phyloP scores from a whole-genome alignment of 2,113 vertebrate genomes.

The Misgurnus anguillicaudatus region DNA sequence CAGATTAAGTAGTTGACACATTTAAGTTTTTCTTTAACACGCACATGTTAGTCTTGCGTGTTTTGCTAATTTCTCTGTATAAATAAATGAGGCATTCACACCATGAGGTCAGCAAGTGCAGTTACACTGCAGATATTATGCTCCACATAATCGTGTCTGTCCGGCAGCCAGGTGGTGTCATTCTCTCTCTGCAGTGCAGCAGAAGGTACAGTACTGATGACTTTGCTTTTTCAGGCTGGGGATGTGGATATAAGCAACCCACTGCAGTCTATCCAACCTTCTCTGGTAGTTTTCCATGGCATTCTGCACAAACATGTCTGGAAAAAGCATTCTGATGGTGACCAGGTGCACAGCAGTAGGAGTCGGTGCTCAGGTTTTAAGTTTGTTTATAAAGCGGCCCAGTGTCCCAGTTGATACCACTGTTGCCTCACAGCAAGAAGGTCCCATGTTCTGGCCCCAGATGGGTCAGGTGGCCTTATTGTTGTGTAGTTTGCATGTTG shows the following conservation, averaged over 20 bases:
- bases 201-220: not conserved
- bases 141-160: not conserved
- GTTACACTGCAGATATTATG: conserved; percentile 30
- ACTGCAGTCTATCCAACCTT: conserved; percentile 10
- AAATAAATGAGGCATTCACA: not conserved
- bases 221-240: conserved; percentile 24
- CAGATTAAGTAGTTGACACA: not conserved
- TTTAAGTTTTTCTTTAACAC: not conserved
- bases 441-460: too few species aligned
- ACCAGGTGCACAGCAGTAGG: conserved; percentile 33
- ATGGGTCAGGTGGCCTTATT: too few species aligned
- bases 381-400: not conserved
- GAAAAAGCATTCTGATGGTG: not conserved
- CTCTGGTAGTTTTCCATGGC: conserved; percentile 48
- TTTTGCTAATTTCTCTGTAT: not conserved
- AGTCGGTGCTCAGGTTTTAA: not conserved
- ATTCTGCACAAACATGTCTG: not conserved
- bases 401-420: too few species aligned
- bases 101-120: not conserved
- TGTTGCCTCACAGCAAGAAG: too few species aligned
- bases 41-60: too few species aligned
- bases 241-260: not conserved
- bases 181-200: conserved; percentile 25
- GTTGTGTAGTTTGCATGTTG: not conserved
- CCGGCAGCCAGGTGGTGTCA: conserved; percentile 12